Conservation (phyloP, 2,113 vertebrate species). For the Psittacula cyanocephala region DNA sequence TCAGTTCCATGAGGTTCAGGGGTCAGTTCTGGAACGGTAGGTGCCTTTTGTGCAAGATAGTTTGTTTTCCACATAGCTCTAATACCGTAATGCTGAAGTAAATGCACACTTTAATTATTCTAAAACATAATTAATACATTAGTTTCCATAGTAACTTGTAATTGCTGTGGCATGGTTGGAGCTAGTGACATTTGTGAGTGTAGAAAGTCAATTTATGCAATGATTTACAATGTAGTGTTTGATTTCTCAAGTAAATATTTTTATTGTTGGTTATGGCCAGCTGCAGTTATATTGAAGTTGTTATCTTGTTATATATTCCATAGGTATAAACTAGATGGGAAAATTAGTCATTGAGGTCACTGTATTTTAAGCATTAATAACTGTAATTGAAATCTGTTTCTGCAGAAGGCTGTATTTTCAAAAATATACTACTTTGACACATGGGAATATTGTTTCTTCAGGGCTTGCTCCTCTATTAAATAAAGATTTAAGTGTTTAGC, state of each 20-base stretch:
- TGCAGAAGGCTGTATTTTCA: neutral
- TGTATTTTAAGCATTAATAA: conserved; percentile 6
- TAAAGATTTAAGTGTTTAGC: conserved; percentile 52
- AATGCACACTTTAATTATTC: conserved; percentile 35
- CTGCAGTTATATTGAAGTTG: neutral
- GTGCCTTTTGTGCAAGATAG: neutral
- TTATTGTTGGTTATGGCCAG: neutral
- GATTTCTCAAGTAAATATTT: neutral
- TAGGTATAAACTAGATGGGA: neutral
- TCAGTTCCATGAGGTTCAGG: neutral
- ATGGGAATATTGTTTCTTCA: conserved; percentile 38
- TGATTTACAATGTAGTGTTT: neutral
- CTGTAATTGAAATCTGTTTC: conserved; percentile 34
- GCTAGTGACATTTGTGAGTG: conserved; percentile 19
- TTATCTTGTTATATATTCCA: neutral
- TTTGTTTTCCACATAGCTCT: neutral
- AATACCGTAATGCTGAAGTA: neutral
- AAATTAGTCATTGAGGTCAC: neutral
- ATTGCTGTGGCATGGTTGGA: conserved; percentile 13
- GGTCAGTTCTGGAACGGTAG: neutral
- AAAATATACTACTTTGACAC: neutral
- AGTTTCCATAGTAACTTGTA: conserved; percentile 61
- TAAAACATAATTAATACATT: conserved; percentile 40
- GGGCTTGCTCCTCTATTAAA: conserved; percentile 40
- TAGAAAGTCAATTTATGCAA: conserved; percentile 2